Evolutionary conservation across 2,888 invertebrate genomes (phyloP).

Genomic region (Macrophya annulata): DNA sequence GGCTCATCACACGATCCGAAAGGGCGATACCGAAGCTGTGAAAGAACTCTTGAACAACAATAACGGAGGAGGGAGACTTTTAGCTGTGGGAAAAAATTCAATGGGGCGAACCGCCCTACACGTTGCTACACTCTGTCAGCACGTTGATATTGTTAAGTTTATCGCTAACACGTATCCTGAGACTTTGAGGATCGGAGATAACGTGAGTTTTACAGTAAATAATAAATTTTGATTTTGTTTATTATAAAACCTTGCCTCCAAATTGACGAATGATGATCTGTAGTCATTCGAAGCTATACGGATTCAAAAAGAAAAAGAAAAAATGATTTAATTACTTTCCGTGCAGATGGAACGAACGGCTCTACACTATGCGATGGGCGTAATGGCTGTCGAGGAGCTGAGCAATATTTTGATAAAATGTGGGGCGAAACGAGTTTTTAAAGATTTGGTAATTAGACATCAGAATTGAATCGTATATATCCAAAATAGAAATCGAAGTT

Average conservation of each 20-base stretch:
- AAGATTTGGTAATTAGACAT: slow-evolving; percentile 85
- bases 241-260: not conserved
- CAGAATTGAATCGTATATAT: not conserved
- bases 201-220: slow-evolving; percentile 83
- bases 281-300: no score
- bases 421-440: slow-evolving; percentile 91
- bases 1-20: slow-evolving; percentile 87
- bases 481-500: not conserved
- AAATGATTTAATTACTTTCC: no score
- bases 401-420: slow-evolving; percentile 91
- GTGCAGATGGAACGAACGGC: slow-evolving; percentile 91
- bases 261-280: not conserved
- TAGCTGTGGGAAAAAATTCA: slow-evolving; percentile 85
- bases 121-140: slow-evolving; percentile 92
- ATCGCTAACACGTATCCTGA: slow-evolving; percentile 88
- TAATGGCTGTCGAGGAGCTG: slow-evolving; percentile 90
- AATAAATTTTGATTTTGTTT: not conserved
- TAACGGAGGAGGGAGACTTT: slow-evolving; percentile 81
- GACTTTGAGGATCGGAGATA: slow-evolving; percentile 90
- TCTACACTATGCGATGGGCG: slow-evolving; percentile 95
- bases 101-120: slow-evolving; percentile 91
- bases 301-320: no score
- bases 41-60: slow-evolving; percentile 81
- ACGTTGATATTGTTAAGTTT: slow-evolving; percentile 90
- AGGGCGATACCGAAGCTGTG: slow-evolving; percentile 84